These are phyloP conservation scores for Drosophila kikkawai DNA, from an alignment of 1,140 invertebrate genomes.

Conservation along the genomic window DNA sequence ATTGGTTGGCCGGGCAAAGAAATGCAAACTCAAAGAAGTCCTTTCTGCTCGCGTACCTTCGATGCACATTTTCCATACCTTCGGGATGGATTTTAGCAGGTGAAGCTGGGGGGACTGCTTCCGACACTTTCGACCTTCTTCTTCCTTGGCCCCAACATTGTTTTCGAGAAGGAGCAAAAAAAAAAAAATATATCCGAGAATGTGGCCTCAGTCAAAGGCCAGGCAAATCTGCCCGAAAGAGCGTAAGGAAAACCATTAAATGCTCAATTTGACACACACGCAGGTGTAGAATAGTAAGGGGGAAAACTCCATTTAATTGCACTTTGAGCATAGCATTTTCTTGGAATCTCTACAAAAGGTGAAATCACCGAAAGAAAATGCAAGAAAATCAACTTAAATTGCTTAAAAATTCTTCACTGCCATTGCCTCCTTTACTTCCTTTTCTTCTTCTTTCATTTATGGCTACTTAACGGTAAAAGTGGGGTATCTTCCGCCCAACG, in stretches of 20 bases:
- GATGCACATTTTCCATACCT: slow-evolving; percentile 43
- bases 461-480: slow-evolving; percentile 55
- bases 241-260: slow-evolving; percentile 68
- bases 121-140: slow-evolving; percentile 40
- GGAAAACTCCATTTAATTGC: slow-evolving; percentile 28
- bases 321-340: slow-evolving; percentile 10
- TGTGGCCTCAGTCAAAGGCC: slow-evolving; percentile 23
- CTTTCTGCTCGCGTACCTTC: slow-evolving; percentile 24
- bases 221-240: slow-evolving; percentile 46
- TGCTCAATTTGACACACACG: slow-evolving; percentile 57
- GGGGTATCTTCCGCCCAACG: not conserved
- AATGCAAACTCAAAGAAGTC: slow-evolving; percentile 78
- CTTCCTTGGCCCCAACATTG: slow-evolving; percentile 11
- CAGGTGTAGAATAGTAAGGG: not conserved
- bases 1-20: slow-evolving; percentile 74
- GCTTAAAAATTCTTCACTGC: not conserved
- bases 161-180: slow-evolving; percentile 5
- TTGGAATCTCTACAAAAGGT: not conserved
- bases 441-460: slow-evolving; percentile 29
- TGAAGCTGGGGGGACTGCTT: slow-evolving; percentile 13
- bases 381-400: not conserved
- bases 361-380: slow-evolving; percentile 1
- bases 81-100: slow-evolving; percentile 10
- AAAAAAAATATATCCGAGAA: slow-evolving; percentile 11
- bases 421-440: not conserved